Percentiles rank a stretch among this genome's conserved stretches.
phyloP scores from a whole-genome alignment of 2,888 invertebrate species.

The Eilema sororculum region DNA sequence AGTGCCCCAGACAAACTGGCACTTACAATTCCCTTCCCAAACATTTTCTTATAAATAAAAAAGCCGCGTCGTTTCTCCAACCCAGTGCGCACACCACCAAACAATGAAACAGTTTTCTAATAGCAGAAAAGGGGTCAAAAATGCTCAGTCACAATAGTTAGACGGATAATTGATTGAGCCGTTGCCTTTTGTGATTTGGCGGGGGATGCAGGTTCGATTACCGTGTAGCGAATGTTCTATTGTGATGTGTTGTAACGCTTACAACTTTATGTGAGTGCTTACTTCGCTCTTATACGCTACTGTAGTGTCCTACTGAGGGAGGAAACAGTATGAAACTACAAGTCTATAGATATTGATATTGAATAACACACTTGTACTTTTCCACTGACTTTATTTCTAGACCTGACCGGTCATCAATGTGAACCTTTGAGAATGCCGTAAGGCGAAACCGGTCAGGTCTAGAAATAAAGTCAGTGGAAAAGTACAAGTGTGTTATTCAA shows the following conservation, averaged over 20 bases:
- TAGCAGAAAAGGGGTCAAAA: slow-evolving; percentile 59
- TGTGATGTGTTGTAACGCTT: slow-evolving; percentile 28
- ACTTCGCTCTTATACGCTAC: background rate
- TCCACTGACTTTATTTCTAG: no score
- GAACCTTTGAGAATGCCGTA: no score
- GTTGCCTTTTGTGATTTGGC: slow-evolving; percentile 48
- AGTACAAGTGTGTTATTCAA: no score
- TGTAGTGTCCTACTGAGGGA: background rate
- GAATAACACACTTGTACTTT: no score
- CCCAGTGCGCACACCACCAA: slow-evolving; percentile 34
- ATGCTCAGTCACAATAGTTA: slow-evolving; percentile 67
- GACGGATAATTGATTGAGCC: slow-evolving; percentile 63
- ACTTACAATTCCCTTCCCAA: background rate
- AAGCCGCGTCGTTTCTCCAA: slow-evolving; percentile 27
- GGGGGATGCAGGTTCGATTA: slow-evolving; percentile 46
- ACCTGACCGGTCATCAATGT: no score
- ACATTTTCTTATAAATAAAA: background rate
- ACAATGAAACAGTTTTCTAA: slow-evolving; percentile 50
- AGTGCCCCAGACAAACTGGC: background rate
- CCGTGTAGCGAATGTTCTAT: slow-evolving; percentile 35
- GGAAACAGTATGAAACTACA: no score
- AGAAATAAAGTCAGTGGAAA: no score
- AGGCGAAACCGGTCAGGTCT: no score
- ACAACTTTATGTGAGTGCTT: slow-evolving; percentile 6
- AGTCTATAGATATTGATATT: no score